Evolutionary conservation across 2,888 invertebrate genomes (phyloP), one percentile per base, ranked within the genome.

Genomic region (Eretmocerus hayati): DNA sequence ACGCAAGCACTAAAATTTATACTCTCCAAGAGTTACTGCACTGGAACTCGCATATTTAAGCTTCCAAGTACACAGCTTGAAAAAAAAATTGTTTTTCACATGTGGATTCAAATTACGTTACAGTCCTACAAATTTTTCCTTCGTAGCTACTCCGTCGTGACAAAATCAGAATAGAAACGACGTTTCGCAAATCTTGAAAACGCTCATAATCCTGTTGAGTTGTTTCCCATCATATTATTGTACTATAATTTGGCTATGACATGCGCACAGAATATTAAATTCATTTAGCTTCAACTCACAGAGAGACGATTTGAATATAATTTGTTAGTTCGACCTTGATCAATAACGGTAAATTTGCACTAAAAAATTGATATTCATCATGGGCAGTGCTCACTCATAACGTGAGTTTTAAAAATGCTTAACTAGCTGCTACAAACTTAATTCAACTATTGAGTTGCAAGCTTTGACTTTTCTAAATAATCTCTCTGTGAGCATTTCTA

Each of bases 181-280:
- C 45, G 33, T 5, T 26, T 39, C 22, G 50, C 42, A 23, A 41
- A 42, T 22, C 11, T 20, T 18, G n/a, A 23, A 18, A 23, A 16
- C 42, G 26, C 38, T 32, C 20, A 38, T 11, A 18, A 19, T 30
- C 13, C 11, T 50, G 38, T 45, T 49, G 48, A 6, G 26, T 6
- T 6, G 49, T 38, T 38, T 39, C 49, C 45, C 52, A 40, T 58
- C 63, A 62, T 52, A 57, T 65, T 67, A 50, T 50, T 50, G 67
- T 67, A 66, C 66, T 67, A 67, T 56, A 62, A 66, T 67, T 67
- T 66, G 67, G 66, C 66, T 61, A 50, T 46, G 61, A 62, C 58
- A 58, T 63, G 56, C 58, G 51, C 57, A 43, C 42, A 46, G 45
- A 52, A 54, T 59, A 58, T 61, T 26, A 65, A 63, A 61, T 64